A percentile compares a stretch with the other conserved stretches of the same genome.
These are phyloP conservation scores for Chorisops tibialis DNA, from an alignment of 2,888 invertebrate species.

Conservation along the genomic window DNA sequence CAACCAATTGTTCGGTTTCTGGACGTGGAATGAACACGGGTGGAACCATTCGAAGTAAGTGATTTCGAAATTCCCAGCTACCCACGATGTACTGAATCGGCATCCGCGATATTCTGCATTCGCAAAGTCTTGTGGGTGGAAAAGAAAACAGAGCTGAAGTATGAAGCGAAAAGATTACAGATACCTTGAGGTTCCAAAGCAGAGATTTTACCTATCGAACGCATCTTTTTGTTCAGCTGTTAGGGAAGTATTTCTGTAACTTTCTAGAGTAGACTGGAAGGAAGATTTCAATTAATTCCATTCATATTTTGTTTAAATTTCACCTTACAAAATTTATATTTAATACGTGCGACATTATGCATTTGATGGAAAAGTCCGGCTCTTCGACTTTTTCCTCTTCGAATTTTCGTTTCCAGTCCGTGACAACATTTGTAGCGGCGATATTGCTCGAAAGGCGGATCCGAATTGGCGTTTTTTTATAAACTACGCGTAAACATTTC, in stretches of 20 bases:
- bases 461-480: not conserved
- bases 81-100: conserved; percentile 68
- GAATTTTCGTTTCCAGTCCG: conserved; percentile 53
- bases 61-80: conserved; percentile 67
- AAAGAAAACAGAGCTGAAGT: too few relatives aligned
- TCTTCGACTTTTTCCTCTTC: conserved; percentile 54
- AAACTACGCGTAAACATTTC: not conserved
- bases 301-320: not conserved
- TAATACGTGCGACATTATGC: conserved; percentile 58
- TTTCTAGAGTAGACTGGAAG: conserved; percentile 40
- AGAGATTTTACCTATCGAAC: too few relatives aligned
- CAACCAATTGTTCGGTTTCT: conserved; percentile 65
- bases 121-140: too few relatives aligned
- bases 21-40: conserved; percentile 70
- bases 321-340: conserved; percentile 55
- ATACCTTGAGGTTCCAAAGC: too few relatives aligned
- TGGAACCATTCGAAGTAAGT: conserved; percentile 58
- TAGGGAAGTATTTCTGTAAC: conserved; percentile 39
- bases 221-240: conserved; percentile 43
- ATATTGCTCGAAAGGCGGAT: not conserved
- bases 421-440: not conserved
- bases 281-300: not conserved
- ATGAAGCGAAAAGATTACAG: too few relatives aligned
- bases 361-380: conserved; percentile 56
- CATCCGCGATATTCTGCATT: conserved; percentile 56